Evolutionary conservation across 2,888 invertebrate species (phyloP), one percentile per base, ranked within the genome.

Genomic region (Dynastes grantii): DNA sequence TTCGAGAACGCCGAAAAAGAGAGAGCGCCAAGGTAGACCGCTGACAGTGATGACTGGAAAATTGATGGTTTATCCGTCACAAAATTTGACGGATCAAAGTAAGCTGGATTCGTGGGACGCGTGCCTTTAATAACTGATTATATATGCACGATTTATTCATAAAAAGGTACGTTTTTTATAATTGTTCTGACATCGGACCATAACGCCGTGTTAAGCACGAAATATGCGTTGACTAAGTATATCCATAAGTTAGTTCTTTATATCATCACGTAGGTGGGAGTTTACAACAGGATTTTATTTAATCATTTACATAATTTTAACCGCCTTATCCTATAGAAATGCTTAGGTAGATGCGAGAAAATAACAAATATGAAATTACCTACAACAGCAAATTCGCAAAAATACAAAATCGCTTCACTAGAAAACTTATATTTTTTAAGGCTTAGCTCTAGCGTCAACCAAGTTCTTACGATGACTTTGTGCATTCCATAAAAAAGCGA

Each of bases 31-130:
- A 71, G 45, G 37, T 49, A 55, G 73, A 75, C 63, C 73, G 68
- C 80, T 81, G 81, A 81, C 81, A 81, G 80, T 81, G 81, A 81
- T 81, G 80, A 76, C 80, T 80, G 80, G 80, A 81, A 81, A 81
- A 81, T 81, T 81, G 80, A 81, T 81, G 80, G 80, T 81, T 80
- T 80, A 81, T 81, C 78, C 77, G 80, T 81, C 79, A 78, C 61
- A 58, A 70, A 77, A 77, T 77, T 77, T 77, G 77, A 77, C 63
- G 78, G 78, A 65, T 73, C 78, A 78, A 78, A 78, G 73, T 78
- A 71, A 78, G 71, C 73, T 63, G 71, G 51, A 51, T 61, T 61
- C 70, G 51, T 68, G 53, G 45, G 73, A 78, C 78, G 78, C 78
- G 78, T 78, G 78, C 73, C 73, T 78, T 73, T 65, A 78, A 73